These are phyloP conservation scores for Coenobita brevimanus DNA, from an alignment of 1,140 invertebrate genomes.

Conservation along the genomic window DNA sequence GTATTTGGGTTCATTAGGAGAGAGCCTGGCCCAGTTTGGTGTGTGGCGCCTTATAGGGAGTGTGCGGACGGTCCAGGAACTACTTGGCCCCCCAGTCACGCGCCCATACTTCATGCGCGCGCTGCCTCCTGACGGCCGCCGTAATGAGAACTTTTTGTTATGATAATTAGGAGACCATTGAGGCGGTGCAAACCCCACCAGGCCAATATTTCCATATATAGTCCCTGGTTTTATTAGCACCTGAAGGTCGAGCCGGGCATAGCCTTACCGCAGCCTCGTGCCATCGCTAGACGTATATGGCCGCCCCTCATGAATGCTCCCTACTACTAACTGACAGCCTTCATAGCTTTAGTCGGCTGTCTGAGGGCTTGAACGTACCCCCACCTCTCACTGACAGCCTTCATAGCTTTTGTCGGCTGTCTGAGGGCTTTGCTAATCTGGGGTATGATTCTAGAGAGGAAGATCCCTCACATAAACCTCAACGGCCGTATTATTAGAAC, in stretches of 20 bases:
- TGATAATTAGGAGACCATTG: slow-evolving; percentile 54
- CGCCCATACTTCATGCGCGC: slow-evolving; percentile 51
- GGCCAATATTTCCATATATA: slow-evolving; percentile 61
- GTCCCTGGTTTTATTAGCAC: slow-evolving; percentile 42
- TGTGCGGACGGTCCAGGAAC: neutral
- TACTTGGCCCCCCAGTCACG: slow-evolving; percentile 13
- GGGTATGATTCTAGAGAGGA: too few species aligned
- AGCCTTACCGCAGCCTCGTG: too few species aligned
- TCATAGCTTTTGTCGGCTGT: too few species aligned
- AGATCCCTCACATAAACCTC: too few species aligned
- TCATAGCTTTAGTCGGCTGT: too few species aligned
- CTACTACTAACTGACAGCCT: too few species aligned
- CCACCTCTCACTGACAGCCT: too few species aligned
- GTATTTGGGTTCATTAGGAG: slow-evolving; percentile 22
- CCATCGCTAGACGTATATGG: too few species aligned
- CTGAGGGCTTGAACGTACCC: too few species aligned
- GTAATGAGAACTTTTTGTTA: slow-evolving; percentile 62
- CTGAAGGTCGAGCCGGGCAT: slow-evolving; percentile 35
- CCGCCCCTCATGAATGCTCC: too few species aligned
- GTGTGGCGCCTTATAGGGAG: neutral
- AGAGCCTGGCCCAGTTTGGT: slow-evolving; percentile 30
- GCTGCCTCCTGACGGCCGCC: slow-evolving; percentile 39
- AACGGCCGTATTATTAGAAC: too few species aligned
- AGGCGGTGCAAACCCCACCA: slow-evolving; percentile 54
- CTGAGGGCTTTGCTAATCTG: too few species aligned